Evolutionary conservation across 92 coral and sea anemone genomes (phyloP).

Genomic region (Epizoanthus rinbou): DNA sequence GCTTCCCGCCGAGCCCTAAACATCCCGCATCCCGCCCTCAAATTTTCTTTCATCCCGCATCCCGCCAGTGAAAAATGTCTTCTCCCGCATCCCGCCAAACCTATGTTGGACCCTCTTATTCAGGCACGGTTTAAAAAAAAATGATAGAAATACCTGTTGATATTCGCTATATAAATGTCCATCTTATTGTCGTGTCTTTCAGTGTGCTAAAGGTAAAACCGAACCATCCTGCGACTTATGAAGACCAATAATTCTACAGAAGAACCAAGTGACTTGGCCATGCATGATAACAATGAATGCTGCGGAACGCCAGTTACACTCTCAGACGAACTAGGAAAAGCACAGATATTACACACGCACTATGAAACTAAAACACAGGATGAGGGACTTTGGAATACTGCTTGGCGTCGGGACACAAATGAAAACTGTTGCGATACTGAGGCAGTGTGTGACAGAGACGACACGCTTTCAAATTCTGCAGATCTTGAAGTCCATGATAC

Average conservation of each 20-base stretch:
- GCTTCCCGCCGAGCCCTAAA: too few relatives aligned
- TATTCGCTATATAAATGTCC: too few relatives aligned
- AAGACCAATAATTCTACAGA: not conserved
- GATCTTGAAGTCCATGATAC: not conserved
- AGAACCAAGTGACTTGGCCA: not conserved
- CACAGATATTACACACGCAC: not conserved
- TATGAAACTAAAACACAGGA: not conserved
- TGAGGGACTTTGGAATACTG: not conserved
- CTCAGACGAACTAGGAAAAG: not conserved
- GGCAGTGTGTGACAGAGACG: not conserved
- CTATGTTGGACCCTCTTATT: too few relatives aligned
- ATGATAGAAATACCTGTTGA: too few relatives aligned
- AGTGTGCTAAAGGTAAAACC: too few relatives aligned
- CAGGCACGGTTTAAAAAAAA: too few relatives aligned
- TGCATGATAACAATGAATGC: not conserved
- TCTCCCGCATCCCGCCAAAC: too few relatives aligned
- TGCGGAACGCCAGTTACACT: not conserved
- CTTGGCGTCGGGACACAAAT: not conserved
- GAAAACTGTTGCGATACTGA: slow-evolving; percentile 4
- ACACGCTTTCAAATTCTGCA: not conserved
- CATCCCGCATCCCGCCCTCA: too few relatives aligned
- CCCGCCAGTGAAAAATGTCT: too few relatives aligned
- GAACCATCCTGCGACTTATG: too few relatives aligned
- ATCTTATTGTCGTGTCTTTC: too few relatives aligned
- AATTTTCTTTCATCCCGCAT: too few relatives aligned